Conservation (phyloP, 2,888 invertebrate species). For the Drosophila rubida region DNA sequence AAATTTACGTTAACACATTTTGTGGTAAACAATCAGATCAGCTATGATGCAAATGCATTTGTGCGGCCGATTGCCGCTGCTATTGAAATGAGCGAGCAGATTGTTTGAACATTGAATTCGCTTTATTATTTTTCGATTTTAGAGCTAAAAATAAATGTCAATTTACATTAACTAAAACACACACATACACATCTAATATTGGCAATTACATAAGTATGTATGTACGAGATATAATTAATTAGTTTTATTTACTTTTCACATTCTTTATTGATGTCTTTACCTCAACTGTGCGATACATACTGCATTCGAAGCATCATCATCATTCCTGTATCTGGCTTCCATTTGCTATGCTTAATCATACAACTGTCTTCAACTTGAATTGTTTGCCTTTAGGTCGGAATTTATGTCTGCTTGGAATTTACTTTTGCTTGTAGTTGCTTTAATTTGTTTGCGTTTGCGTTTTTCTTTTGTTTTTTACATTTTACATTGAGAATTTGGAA, state of each 20-base stretch:
- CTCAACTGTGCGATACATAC: constrained; percentile 4
- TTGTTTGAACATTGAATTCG: constrained; percentile 69
- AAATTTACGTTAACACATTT: constrained; percentile 1
- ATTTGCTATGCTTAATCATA: constrained; percentile 53
- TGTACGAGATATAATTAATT: constrained; percentile 43
- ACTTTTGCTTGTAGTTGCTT: neutral
- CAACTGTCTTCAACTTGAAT: constrained; percentile 6
- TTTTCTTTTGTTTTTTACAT: constrained; percentile 1
- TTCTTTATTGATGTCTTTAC: constrained; percentile 28
- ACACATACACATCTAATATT: constrained; percentile 56
- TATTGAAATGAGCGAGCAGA: constrained; percentile 1
- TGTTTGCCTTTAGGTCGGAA: constrained; percentile 4
- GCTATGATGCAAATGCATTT: constrained; percentile 5
- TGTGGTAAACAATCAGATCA: neutral
- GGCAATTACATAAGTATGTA: constrained; percentile 58
- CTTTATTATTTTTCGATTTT: constrained; percentile 69
- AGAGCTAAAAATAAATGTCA: constrained; percentile 64
- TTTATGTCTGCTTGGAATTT: constrained; percentile 2
- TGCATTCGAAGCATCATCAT: constrained; percentile 12
- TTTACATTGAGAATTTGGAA: constrained; percentile 72
- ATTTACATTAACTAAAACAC: constrained; percentile 69
- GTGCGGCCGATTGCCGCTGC: neutral
- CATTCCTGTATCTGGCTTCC: constrained; percentile 37
- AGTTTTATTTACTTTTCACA: constrained; percentile 43
- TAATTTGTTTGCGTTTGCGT: neutral